Evolutionary conservation across 2,797 vertebrate genomes (phyloP).

Genomic region (Siniperca undulata): DNA sequence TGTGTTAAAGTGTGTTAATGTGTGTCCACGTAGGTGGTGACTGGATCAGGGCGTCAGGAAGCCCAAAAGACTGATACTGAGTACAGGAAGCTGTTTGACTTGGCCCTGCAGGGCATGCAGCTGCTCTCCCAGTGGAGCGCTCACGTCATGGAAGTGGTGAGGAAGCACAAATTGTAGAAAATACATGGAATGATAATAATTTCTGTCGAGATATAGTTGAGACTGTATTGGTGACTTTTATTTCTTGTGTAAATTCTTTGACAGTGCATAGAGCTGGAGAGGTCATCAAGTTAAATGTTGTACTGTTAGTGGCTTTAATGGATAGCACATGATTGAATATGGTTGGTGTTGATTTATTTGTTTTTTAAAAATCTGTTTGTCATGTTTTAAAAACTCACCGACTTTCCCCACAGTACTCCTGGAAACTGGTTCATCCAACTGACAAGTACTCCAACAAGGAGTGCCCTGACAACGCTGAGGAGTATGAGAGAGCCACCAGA

Average conservation of each 20-base stretch:
- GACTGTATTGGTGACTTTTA: neutral
- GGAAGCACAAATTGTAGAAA: conserved; percentile 36
- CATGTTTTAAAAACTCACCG: neutral
- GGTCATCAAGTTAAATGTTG: neutral
- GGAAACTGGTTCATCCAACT: conserved; percentile 98
- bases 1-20: neutral
- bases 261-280: neutral
- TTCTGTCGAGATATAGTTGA: neutral
- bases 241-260: neutral
- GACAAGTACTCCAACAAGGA: conserved; percentile 99
- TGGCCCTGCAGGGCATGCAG: conserved; percentile 96
- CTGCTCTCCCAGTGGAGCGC: conserved; percentile 99
- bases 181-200: neutral
- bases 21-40: conserved; percentile 90
- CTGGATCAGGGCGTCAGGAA: conserved; percentile 96
- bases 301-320: too few species aligned
- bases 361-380: neutral
- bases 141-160: conserved; percentile 99
- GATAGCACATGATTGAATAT: neutral
- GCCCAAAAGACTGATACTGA: conserved; percentile 94
- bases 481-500: conserved; percentile 96
- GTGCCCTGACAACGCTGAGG: conserved; percentile 97
- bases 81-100: conserved; percentile 96
- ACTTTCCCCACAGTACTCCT: conserved; percentile 89
- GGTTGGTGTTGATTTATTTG: neutral